A percentile compares a stretch with the other conserved stretches of the same genome.
Evolutionary conservation across 2,888 invertebrate genomes (phyloP).

Genomic region (Drepanosiphum platanoidis): DNA sequence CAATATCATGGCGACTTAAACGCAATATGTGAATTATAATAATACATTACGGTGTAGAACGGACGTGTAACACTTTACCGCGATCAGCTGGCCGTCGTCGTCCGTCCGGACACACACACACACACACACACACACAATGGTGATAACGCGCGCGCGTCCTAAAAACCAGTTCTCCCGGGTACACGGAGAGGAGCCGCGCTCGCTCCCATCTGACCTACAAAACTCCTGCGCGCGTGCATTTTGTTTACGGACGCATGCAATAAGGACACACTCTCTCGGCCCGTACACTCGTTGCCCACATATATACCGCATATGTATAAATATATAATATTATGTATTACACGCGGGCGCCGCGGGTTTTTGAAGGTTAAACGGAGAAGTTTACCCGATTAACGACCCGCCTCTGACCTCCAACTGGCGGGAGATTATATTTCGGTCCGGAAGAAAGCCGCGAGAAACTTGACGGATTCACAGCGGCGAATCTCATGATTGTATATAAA

Average conservation of each 20-base stretch:
- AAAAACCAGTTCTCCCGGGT: conserved; percentile 21
- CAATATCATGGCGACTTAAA: neutral
- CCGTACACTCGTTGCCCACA: neutral
- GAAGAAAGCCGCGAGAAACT: conserved; percentile 18
- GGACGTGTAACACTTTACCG: neutral
- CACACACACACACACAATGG: too few relatives aligned
- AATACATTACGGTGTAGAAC: neutral
- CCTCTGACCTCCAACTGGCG: conserved; percentile 53
- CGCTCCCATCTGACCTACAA: conserved; percentile 45
- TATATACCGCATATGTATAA: too few relatives aligned
- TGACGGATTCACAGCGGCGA: neutral
- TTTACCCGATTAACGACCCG: conserved; percentile 47
- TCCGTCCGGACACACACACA: too few relatives aligned
- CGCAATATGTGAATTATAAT: too few relatives aligned
- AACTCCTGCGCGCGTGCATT: conserved; percentile 26
- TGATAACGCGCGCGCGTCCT: conserved; percentile 8
- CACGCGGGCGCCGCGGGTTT: conserved; percentile 41
- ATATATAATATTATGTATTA: too few relatives aligned
- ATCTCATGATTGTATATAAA: too few relatives aligned
- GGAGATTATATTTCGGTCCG: neutral
- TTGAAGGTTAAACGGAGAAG: conserved; percentile 56
- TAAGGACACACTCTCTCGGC: too few relatives aligned
- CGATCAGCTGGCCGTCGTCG: conserved; percentile 34
- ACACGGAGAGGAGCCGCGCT: conserved; percentile 7
- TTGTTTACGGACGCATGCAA: conserved; percentile 34